phyloP scores from a whole-genome alignment of 2,888 invertebrate species.

The Diadegma fenestrale region DNA sequence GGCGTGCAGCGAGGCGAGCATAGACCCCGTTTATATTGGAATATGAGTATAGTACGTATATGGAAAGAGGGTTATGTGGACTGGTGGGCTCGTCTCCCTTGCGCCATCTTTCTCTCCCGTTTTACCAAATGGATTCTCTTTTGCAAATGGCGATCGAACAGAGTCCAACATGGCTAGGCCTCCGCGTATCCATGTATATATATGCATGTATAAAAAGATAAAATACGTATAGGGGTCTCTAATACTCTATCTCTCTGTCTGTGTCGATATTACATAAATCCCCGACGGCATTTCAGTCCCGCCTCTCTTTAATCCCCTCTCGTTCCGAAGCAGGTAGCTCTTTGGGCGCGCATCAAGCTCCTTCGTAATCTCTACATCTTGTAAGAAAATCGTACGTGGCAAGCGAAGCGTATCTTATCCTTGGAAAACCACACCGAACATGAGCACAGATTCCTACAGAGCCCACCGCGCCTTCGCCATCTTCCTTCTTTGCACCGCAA shows the following conservation, averaged over 20 bases:
- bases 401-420: slow-evolving; percentile 60
- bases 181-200: not conserved
- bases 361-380: slow-evolving; percentile 69
- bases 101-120: slow-evolving; percentile 30
- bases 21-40: slow-evolving; percentile 78
- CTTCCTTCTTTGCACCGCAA: slow-evolving; percentile 15
- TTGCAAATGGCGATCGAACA: slow-evolving; percentile 57
- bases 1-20: slow-evolving; percentile 79
- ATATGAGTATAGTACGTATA: slow-evolving; percentile 73
- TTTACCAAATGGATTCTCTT: slow-evolving; percentile 48
- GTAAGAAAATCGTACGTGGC: slow-evolving; percentile 66
- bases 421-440: slow-evolving; percentile 30
- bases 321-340: slow-evolving; percentile 54
- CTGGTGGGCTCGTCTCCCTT: not conserved
- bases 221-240: slow-evolving; percentile 21
- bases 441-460: slow-evolving; percentile 33
- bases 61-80: slow-evolving; percentile 66
- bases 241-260: slow-evolving; percentile 64
- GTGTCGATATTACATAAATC: slow-evolving; percentile 73
- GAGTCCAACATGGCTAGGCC: slow-evolving; percentile 39
- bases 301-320: slow-evolving; percentile 67
- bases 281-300: slow-evolving; percentile 69
- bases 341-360: slow-evolving; percentile 61
- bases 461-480: slow-evolving; percentile 20
- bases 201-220: not conserved